Evolutionary conservation across 2,888 invertebrate genomes (phyloP).

Genomic region (Agonum fuliginosum): DNA sequence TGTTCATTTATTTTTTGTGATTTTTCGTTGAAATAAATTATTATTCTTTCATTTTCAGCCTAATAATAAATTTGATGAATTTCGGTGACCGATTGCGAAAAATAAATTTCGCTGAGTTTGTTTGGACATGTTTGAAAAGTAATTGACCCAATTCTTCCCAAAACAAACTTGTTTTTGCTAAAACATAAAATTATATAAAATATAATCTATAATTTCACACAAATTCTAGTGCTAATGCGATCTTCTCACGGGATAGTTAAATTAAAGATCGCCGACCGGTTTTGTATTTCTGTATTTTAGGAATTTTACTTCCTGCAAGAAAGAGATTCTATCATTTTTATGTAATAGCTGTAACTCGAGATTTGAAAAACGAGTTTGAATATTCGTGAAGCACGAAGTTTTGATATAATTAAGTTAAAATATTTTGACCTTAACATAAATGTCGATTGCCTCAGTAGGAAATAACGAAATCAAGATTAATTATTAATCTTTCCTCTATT

Average conservation of each 20-base stretch:
- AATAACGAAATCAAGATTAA: slow-evolving; percentile 32
- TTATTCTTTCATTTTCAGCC: too few relatives aligned
- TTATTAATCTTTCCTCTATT: slow-evolving; percentile 19
- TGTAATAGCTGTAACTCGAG: background rate
- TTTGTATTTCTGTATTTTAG: slow-evolving; percentile 2
- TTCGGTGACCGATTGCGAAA: slow-evolving; percentile 3
- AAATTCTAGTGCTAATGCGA: slow-evolving; percentile 14
- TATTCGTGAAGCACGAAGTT: slow-evolving; percentile 21
- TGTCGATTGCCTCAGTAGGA: slow-evolving; percentile 38
- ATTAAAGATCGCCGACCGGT: slow-evolving; percentile 25
- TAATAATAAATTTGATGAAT: background rate
- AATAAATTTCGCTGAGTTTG: slow-evolving; percentile 20
- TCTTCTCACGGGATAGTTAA: slow-evolving; percentile 20
- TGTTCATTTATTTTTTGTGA: too few relatives aligned
- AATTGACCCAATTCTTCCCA: slow-evolving; percentile 38
- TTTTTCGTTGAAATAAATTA: too few relatives aligned
- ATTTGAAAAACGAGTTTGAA: background rate
- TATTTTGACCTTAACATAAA: slow-evolving; percentile 37
- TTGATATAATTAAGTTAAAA: slow-evolving; percentile 17
- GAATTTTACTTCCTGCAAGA: slow-evolving; percentile 14
- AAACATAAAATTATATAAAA: slow-evolving; percentile 41
- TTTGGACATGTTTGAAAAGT: slow-evolving; percentile 40
- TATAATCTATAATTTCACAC: slow-evolving; percentile 20
- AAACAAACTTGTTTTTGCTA: slow-evolving; percentile 42
- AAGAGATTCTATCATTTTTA: too few relatives aligned